A percentile compares a stretch with the other conserved stretches of the same genome.
phyloP scores from a whole-genome alignment of 2,888 invertebrate genomes.

The Calameuta filiformis region DNA sequence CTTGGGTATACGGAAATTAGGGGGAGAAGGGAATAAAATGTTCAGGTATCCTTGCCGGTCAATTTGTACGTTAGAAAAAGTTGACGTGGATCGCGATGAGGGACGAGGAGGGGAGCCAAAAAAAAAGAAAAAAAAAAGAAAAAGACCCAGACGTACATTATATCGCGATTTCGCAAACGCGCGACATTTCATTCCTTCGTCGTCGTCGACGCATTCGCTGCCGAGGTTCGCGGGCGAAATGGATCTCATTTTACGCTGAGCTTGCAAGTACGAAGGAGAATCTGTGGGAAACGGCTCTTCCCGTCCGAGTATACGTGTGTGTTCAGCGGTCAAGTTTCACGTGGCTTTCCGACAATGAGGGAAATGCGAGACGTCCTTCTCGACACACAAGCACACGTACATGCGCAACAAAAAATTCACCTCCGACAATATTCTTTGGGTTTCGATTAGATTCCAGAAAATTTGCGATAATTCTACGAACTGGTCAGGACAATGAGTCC shows the following conservation, averaged over 20 bases:
- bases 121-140: constrained; percentile 21
- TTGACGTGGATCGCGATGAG: background rate
- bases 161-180: constrained; percentile 27
- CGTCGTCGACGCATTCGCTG: background rate
- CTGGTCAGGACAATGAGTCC: constrained; percentile 7
- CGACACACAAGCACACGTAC: background rate
- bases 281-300: background rate
- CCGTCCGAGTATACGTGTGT: background rate
- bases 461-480: constrained; percentile 11
- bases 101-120: background rate
- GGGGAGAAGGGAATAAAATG: constrained; percentile 11
- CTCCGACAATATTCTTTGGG: constrained; percentile 6
- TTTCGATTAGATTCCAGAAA: constrained; percentile 1
- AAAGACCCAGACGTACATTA: constrained; percentile 20
- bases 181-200: constrained; percentile 12
- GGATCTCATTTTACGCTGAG: background rate
- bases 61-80: background rate
- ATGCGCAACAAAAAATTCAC: background rate
- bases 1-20: constrained; percentile 49
- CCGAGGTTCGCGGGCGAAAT: background rate
- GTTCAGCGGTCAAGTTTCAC: background rate
- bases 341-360: background rate
- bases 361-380: background rate
- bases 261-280: background rate
- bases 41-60: background rate